A percentile compares a stretch with the other conserved stretches of the same genome.
Evolutionary conservation across 2,113 vertebrate genomes (phyloP).

Genomic region (Salvelinus namaycush): DNA sequence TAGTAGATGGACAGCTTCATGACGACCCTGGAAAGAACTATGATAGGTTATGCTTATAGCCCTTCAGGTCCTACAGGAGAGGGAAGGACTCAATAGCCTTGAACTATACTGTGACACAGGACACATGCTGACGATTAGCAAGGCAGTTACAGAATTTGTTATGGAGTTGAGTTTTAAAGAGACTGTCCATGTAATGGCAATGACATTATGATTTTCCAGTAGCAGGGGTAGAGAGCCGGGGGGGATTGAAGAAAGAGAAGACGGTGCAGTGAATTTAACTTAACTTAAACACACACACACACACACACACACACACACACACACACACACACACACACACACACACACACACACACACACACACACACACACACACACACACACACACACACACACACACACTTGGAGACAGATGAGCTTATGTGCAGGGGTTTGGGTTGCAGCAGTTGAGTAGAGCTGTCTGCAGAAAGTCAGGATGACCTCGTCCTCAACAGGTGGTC

Average conservation of each 20-base stretch:
- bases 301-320: conserved; percentile 9
- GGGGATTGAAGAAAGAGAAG: too few relatives aligned
- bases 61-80: too few relatives aligned
- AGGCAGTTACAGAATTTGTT: background rate
- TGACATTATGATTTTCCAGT: background rate
- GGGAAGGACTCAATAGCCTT: too few relatives aligned
- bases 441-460: background rate
- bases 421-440: background rate
- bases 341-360: conserved; percentile 4
- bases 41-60: too few relatives aligned
- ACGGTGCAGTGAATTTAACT: too few relatives aligned
- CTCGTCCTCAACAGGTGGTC: background rate
- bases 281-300: background rate
- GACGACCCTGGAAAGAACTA: too few relatives aligned
- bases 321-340: conserved; percentile 7
- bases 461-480: conserved; percentile 7
- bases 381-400: background rate
- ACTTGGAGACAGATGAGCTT: background rate
- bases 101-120: too few relatives aligned
- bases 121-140: too few relatives aligned
- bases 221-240: background rate
- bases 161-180: background rate
- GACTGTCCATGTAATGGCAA: background rate
- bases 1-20: too few relatives aligned
- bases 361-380: conserved; percentile 6